Base-by-base conservation (phyloP, 2,888 invertebrate species). In the Glaucopsyche alexis region DNA sequence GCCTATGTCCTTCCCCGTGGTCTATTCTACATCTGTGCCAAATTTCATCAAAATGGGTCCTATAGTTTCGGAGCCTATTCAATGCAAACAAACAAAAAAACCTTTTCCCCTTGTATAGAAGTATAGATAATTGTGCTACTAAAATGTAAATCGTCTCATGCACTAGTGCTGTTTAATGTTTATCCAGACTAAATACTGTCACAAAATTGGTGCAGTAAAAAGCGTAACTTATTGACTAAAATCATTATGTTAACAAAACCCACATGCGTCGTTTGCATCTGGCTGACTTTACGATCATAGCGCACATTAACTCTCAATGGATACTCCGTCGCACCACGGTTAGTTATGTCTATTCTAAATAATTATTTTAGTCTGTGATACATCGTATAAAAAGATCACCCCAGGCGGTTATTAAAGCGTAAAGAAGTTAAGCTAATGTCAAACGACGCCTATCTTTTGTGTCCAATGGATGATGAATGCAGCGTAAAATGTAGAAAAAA, bases 401-500 rank as follows among this genome's bases (percentile, higher is more conserved):
- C 87, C 84, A 83, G 83, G 83, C 82, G 81, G 83, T 82, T 87
- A 91, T 92, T 86, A 92, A 92, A 92, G 85, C 92, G 91, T 92
- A 90, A 91, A 91, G 91, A 91, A 92, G 91, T 92, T 91, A 91
- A 90, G 87, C 88, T 89, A 91, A 91, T 91, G 90, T 90, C 88
- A 89, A 90, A 88, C 85, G 91, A 90, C 88, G 91, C 90, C 88
- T 87, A 90, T 90, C 92, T 89, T 91, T 92, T 92, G 91, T 91
- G 85, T 84, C 84, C 87, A 90, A 90, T 88, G 85, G 84, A 84
- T 88, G 88, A 90, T 89, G 86, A 87, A 89, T 90, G 88, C 85
- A 80, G 86, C 88, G 85, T 88, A 84, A 87, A 89, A 88, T 84
- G 82, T 79, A 84, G 80, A 80, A 84, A 86, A 87, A 89, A 89